These are phyloP conservation scores for Amniataba percoides DNA, from an alignment of 2,797 vertebrate species.

Conservation along the genomic window DNA sequence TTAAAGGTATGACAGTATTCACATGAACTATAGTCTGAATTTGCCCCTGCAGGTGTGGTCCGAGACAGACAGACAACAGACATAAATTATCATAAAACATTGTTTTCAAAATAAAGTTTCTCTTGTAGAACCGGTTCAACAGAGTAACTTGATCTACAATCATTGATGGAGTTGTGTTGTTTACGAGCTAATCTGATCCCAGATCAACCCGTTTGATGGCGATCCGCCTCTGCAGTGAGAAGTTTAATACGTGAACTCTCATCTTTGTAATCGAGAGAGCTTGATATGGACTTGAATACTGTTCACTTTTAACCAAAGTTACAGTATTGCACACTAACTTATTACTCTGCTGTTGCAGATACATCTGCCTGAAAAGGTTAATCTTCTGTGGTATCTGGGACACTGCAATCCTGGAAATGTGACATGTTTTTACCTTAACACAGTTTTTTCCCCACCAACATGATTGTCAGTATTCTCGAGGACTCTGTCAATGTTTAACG, in stretches of 20 bases:
- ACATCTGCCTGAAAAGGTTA: background rate
- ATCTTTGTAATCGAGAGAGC: background rate
- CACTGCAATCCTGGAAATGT: background rate
- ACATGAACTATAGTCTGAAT: background rate
- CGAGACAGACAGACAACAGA: too few relatives aligned
- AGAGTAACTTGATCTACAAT: slow-evolving; percentile 19
- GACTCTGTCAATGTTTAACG: slow-evolving; percentile 71
- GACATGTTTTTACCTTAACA: background rate
- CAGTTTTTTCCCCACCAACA: slow-evolving; percentile 2
- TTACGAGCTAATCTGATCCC: background rate
- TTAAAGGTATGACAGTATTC: background rate
- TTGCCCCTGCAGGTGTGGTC: background rate
- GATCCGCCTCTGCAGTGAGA: background rate
- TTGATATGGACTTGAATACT: background rate
- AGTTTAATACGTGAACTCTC: background rate
- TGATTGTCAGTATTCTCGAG: slow-evolving; percentile 23
- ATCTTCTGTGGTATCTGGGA: background rate
- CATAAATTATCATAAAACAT: background rate
- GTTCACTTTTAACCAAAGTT: background rate
- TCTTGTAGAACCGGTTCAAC: background rate
- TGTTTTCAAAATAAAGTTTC: background rate
- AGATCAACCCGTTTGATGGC: background rate
- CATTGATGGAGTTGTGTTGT: slow-evolving; percentile 10
- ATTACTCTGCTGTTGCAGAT: background rate
- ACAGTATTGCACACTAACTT: background rate